Evolutionary conservation across 2,888 invertebrate genomes (phyloP).

Genomic region (Eulithis prunata): DNA sequence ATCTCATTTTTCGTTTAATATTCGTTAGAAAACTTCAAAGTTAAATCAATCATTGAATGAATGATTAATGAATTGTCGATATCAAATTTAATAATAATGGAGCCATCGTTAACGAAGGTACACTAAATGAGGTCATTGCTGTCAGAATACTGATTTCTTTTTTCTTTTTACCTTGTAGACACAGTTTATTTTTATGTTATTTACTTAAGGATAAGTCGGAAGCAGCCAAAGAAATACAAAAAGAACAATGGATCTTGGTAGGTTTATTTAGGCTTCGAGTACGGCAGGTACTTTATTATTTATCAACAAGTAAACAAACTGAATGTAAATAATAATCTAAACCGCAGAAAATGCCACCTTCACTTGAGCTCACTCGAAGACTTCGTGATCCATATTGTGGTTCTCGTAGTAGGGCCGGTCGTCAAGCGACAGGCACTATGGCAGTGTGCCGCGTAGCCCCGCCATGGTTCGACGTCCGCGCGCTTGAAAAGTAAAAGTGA

Average conservation of each 20-base stretch:
- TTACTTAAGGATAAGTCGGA: background rate
- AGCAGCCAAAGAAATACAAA: background rate
- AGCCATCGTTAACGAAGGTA: conserved; percentile 14
- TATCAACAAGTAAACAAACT: conserved; percentile 15
- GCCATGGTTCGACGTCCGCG: conserved; percentile 43
- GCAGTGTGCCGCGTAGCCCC: conserved; percentile 51
- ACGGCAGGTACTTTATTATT: conserved; percentile 8
- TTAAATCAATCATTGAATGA: conserved; percentile 6
- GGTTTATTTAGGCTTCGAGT: background rate
- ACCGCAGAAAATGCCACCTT: conserved; percentile 39
- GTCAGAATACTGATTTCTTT: conserved; percentile 8
- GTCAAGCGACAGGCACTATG: conserved; percentile 38
- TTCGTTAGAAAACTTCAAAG: background rate
- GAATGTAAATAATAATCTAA: conserved; percentile 21
- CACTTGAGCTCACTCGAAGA: conserved; percentile 40
- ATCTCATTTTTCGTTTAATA: background rate
- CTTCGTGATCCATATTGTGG: conserved; percentile 44
- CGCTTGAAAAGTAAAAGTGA: conserved; percentile 30
- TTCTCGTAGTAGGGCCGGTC: conserved; percentile 49
- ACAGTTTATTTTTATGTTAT: background rate
- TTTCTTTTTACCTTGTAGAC: background rate
- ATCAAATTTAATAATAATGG: conserved; percentile 14
- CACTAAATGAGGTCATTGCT: conserved; percentile 6
- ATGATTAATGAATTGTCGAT: conserved; percentile 19
- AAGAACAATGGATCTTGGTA: background rate